phyloP scores from a whole-genome alignment of 2,113 vertebrate species.

The Sterna hirundo region DNA sequence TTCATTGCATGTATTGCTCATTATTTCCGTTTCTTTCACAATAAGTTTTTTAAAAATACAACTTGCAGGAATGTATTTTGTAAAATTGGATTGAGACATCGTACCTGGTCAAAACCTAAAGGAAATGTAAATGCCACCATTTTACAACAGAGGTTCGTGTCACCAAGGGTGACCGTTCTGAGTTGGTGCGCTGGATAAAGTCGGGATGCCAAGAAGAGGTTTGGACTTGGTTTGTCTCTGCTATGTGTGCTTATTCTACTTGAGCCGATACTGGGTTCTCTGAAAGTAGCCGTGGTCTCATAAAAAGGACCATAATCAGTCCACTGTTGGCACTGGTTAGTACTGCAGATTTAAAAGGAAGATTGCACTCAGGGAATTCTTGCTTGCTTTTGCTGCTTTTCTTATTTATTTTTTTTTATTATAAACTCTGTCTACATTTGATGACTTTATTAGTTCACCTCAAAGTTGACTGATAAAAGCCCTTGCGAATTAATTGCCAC shows the following conservation, averaged over 20 bases:
- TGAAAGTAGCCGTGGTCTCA: background rate
- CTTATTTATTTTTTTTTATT: background rate
- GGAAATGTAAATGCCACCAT: background rate
- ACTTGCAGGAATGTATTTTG: background rate
- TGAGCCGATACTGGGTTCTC: background rate
- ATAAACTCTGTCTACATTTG: background rate
- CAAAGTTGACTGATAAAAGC: background rate
- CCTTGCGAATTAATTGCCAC: background rate
- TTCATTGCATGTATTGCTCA: background rate
- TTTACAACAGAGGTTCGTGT: accelerated
- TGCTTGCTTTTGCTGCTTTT: background rate
- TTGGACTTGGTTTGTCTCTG: background rate
- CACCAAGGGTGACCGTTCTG: background rate
- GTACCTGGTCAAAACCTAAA: background rate
- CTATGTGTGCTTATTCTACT: background rate
- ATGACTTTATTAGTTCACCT: background rate
- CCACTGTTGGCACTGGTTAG: background rate
- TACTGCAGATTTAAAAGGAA: background rate
- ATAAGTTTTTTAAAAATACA: background rate
- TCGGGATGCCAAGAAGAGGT: background rate
- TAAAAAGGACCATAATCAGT: background rate
- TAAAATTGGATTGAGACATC: background rate
- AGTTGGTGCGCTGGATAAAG: background rate
- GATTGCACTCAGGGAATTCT: background rate
- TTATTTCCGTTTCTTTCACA: background rate